Base-by-base conservation (phyloP, 2,797 vertebrate genomes). In the Xenopus petersii region DNA sequence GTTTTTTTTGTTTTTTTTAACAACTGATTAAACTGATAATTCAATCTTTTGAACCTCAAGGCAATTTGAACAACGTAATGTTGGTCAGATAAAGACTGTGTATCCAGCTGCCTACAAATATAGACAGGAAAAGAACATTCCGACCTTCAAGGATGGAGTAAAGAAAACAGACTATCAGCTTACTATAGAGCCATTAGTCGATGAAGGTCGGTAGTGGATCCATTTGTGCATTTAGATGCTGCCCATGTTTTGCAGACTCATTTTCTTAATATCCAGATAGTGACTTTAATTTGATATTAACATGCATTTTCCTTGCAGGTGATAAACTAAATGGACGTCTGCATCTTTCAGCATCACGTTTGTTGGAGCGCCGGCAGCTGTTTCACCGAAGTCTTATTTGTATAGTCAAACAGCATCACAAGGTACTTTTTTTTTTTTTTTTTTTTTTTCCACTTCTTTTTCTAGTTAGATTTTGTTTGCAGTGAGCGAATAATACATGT, bases 51-150 rank as follows among this genome's bases (percentile, higher is more conserved):
- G 11, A 1, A 12, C 42, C 13, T 54, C 12, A 73, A 98, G 97
- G 87, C 89, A 92, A 13, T 98, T 99, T 67, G 96, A 98, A 71
- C 93, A 97, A 83, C 89, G 51, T 64, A 95, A 96, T 0, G 1
- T 98, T 48, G 94, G 93, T 8, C 96, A 98, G 88, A 97, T 99
- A 73, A 94, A 91, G 83, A 86, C 90, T 0, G 94, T 96, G 26
- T 97, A 93, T 13, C 95, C 96, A 0, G 21, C 77, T 0, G 94
- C 92, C 0, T 98, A 96, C 83, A 65, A 1, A 0, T 92, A 97
- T 66, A 91, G 94, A 12, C 97, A 93, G 84, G 95, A 99, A 84
- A 95, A 87, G 62, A 93, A 93, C 65, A 6, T 96, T 68, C 94
- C 94, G 0, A 86, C 88, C 0, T 98, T 95, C 15, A 81, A 86